Percentiles rank a stretch among this genome's conserved stretches.
These are phyloP conservation scores for Gastrophryne carolinensis DNA, from an alignment of 2,797 vertebrate genomes.

Conservation along the genomic window DNA sequence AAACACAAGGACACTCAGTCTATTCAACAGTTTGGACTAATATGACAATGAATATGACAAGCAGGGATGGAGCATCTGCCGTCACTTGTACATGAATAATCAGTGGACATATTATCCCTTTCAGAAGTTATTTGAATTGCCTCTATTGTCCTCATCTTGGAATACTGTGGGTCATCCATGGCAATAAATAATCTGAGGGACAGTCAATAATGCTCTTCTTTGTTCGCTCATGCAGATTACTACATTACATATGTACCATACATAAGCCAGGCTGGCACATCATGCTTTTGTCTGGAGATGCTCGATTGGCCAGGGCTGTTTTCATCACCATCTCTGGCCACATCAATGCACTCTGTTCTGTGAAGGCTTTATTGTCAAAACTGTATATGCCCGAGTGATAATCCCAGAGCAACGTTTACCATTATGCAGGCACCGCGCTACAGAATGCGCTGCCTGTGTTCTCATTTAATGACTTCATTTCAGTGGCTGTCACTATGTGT, in stretches of 20 bases:
- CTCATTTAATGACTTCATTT: slow-evolving; percentile 22
- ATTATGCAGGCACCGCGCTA: neutral
- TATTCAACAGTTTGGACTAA: neutral
- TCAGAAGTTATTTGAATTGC: slow-evolving; percentile 30
- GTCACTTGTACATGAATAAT: slow-evolving; percentile 18
- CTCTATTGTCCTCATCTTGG: slow-evolving; percentile 23
- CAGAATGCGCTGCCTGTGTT: neutral
- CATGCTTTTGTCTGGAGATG: slow-evolving; percentile 30
- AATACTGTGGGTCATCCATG: slow-evolving; percentile 12
- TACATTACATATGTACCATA: slow-evolving; percentile 28
- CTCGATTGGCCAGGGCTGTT: slow-evolving; percentile 10
- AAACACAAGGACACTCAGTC: neutral
- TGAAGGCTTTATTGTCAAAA: slow-evolving; percentile 7
- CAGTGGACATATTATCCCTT: slow-evolving; percentile 4
- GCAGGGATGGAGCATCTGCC: slow-evolving; percentile 15
- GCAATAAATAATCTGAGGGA: slow-evolving; percentile 14
- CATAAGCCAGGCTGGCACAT: slow-evolving; percentile 15
- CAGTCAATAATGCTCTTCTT: slow-evolving; percentile 31
- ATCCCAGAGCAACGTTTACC: neutral
- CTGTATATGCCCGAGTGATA: neutral
- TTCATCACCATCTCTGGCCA: slow-evolving; percentile 18
- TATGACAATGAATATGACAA: slow-evolving; percentile 10
- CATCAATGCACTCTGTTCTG: slow-evolving; percentile 9
- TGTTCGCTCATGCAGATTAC: slow-evolving; percentile 27
- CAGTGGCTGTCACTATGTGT: slow-evolving; percentile 13